phyloP scores from a whole-genome alignment of 2,888 invertebrate species.

The Drosophila nigritarsus region DNA sequence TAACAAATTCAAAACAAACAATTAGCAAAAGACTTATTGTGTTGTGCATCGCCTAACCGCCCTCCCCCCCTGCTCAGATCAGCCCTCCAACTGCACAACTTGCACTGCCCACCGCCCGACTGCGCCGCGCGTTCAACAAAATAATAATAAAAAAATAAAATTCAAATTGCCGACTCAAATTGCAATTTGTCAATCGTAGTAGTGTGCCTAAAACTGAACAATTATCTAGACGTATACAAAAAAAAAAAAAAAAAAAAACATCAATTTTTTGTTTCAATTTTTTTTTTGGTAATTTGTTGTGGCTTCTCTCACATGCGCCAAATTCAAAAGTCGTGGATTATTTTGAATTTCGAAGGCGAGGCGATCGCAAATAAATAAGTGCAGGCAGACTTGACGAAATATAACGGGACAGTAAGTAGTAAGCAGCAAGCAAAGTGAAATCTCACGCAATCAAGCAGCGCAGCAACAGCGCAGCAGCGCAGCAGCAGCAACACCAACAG shows the following conservation, averaged over 20 bases:
- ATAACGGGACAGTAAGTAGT: conserved; percentile 44
- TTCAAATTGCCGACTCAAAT: conserved; percentile 24
- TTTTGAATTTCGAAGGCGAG: conserved; percentile 73
- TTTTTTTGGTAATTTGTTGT: conserved; percentile 35
- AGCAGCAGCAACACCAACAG: conserved; percentile 44
- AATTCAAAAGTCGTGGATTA: conserved; percentile 83
- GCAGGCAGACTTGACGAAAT: conserved; percentile 28
- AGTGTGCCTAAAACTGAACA: conserved; percentile 57
- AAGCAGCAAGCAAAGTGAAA: conserved; percentile 66
- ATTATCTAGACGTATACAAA: conserved; percentile 1
- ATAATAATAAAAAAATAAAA: conserved; percentile 9
- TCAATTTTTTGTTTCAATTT: conserved; percentile 25
- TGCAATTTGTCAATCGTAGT: conserved; percentile 46
- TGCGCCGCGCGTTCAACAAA: conserved; percentile 29
- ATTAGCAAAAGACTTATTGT: conserved; percentile 43
- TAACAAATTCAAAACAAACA: conserved; percentile 23
- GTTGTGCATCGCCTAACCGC: conserved; percentile 31
- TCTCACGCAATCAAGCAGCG: conserved; percentile 60
- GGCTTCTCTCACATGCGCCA: conserved; percentile 25
- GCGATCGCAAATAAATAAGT: conserved; percentile 16
- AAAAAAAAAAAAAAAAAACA: not conserved
- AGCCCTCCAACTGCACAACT: conserved; percentile 23
- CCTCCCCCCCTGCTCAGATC: not conserved
- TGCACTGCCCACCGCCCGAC: conserved; percentile 51
- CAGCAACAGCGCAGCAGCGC: conserved; percentile 49